A percentile compares a stretch with the other conserved stretches of the same genome.
These are phyloP conservation scores for Clinocottus analis DNA, from an alignment of 2,113 vertebrate species.

Conservation along the genomic window DNA sequence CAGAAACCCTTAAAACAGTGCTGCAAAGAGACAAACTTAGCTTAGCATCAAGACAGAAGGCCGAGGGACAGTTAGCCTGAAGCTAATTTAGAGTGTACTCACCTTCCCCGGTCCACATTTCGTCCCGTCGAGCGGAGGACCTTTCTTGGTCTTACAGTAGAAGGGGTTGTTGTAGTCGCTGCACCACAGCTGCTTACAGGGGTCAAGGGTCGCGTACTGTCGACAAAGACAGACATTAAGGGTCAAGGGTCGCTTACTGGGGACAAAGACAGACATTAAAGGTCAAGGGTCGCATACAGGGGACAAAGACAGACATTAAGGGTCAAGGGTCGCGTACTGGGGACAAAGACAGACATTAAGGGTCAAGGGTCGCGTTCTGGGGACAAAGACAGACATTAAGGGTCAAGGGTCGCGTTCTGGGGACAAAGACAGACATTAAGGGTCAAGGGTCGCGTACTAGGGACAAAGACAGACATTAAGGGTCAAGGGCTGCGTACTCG, in stretches of 20 bases:
- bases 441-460: too few relatives aligned
- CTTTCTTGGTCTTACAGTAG: conserved; percentile 97
- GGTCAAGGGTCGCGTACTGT: conserved; percentile 93
- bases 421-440: conserved; percentile 80
- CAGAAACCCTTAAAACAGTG: conserved; percentile 97
- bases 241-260: conserved; percentile 92
- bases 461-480: too few relatives aligned
- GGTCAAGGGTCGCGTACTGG: conserved; percentile 92
- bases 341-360: conserved; percentile 52
- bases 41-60: background rate
- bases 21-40: conserved; percentile 73
- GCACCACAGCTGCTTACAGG: conserved; percentile 97
- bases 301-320: conserved; percentile 78
- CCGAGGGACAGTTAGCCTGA: background rate
- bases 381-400: conserved; percentile 78
- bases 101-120: conserved; percentile 94
- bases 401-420: conserved; percentile 92
- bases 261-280: conserved; percentile 52
- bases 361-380: too few relatives aligned
- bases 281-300: too few relatives aligned
- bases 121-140: conserved; percentile 95
- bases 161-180: conserved; percentile 95
- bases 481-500: conserved; percentile 92
- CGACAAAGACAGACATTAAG: conserved; percentile 79
- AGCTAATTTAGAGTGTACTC: conserved; percentile 15